These are phyloP conservation scores for Characodon lateralis DNA, from an alignment of 2,797 vertebrate genomes.

Conservation along the genomic window DNA sequence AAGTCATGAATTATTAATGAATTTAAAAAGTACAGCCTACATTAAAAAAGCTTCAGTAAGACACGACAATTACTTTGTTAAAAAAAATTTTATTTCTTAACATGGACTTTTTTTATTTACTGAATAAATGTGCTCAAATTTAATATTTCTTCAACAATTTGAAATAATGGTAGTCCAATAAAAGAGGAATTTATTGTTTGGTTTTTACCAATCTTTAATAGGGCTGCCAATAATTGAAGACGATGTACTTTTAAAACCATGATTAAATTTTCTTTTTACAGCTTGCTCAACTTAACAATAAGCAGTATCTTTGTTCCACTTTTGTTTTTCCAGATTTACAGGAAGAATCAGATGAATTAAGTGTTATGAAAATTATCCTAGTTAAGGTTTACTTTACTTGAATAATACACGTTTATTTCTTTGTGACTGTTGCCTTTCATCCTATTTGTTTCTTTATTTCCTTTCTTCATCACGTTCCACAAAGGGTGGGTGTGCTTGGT, in stretches of 20 bases:
- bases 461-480: neutral
- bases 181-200: neutral
- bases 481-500: neutral
- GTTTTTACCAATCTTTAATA: neutral
- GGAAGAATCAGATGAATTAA: neutral
- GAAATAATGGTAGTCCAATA: neutral
- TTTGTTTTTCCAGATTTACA: neutral
- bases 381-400: neutral
- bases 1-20: neutral
- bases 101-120: neutral
- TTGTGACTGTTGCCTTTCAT: neutral
- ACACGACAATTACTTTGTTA: neutral
- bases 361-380: neutral
- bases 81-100: neutral
- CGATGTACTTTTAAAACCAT: neutral
- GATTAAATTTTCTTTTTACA: neutral
- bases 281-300: neutral
- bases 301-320: neutral
- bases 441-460: neutral
- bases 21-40: neutral
- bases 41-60: neutral
- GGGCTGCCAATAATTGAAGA: neutral
- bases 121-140: neutral
- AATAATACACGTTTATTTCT: neutral
- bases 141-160: neutral